Evolutionary conservation across 1,140 invertebrate genomes (phyloP).

Genomic region (Homarus americanus): DNA sequence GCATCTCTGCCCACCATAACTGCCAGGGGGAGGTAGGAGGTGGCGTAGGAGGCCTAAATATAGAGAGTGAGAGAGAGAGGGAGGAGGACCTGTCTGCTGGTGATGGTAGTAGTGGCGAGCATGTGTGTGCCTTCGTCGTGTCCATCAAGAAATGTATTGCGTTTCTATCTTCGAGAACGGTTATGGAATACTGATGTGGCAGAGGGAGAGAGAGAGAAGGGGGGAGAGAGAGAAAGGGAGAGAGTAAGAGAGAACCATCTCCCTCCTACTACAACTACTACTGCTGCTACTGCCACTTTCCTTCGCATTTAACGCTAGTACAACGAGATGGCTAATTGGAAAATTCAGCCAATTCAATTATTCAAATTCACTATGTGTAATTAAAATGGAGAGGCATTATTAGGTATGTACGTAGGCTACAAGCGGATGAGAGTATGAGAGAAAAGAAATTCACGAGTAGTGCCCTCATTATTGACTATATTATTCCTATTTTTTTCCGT

Average conservation of each 20-base stretch:
- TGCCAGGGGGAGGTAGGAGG: conserved; percentile 33
- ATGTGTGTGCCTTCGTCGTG: no score
- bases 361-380: conserved; percentile 45
- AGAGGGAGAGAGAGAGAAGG: no score
- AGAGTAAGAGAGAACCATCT: no score
- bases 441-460: conserved; percentile 21
- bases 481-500: conserved; percentile 10
- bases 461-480: background rate
- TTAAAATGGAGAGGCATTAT: conserved; percentile 40
- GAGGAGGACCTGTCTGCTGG: background rate
- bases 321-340: conserved; percentile 47
- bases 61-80: background rate
- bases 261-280: no score
- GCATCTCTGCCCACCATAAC: conserved; percentile 32
- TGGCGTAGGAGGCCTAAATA: conserved; percentile 61
- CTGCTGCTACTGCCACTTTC: background rate
- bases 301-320: conserved; percentile 23
- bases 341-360: conserved; percentile 45
- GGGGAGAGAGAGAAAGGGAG: no score
- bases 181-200: conserved; percentile 36
- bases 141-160: conserved; percentile 33
- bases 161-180: conserved; percentile 44
- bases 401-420: conserved; percentile 21
- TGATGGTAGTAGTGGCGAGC: background rate
- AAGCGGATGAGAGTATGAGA: conserved; percentile 33